Evolutionary conservation across 1,140 invertebrate species (phyloP).

Genomic region (Tetramorium parvispinum): DNA sequence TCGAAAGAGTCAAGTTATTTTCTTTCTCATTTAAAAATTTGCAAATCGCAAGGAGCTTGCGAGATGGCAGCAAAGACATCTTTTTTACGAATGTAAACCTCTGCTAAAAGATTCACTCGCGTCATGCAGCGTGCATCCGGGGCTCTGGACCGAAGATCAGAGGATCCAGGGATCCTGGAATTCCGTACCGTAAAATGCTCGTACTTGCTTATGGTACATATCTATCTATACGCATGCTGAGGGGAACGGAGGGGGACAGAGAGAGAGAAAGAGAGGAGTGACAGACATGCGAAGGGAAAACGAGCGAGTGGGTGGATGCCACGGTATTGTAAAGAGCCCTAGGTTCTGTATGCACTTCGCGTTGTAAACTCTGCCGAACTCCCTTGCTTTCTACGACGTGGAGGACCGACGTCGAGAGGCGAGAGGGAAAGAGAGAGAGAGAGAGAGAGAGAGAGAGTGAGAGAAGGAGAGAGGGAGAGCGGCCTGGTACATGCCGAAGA

Average conservation of each 20-base stretch:
- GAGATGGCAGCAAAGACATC: neutral
- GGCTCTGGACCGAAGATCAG: slow-evolving; percentile 8
- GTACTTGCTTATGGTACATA: slow-evolving; percentile 7
- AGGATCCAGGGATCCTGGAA: slow-evolving; percentile 2
- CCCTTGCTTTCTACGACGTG: slow-evolving; percentile 68
- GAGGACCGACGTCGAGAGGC: slow-evolving; percentile 44
- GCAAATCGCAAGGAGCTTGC: neutral
- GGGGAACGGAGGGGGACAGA: no score
- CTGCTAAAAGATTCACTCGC: slow-evolving; percentile 36
- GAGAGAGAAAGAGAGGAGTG: neutral
- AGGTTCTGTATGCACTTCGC: slow-evolving; percentile 60
- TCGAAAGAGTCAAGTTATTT: neutral
- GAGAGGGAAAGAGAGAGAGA: neutral
- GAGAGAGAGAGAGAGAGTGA: neutral
- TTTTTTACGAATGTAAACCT: neutral
- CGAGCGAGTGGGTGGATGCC: slow-evolving; percentile 11
- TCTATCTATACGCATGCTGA: neutral
- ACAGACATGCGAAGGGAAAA: neutral
- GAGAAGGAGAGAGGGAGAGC: neutral
- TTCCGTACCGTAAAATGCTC: slow-evolving; percentile 27
- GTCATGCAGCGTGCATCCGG: neutral
- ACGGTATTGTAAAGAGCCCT: slow-evolving; percentile 66
- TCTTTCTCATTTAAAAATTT: slow-evolving; percentile 1
- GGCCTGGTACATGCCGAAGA: slow-evolving; percentile 77
- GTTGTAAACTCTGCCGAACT: slow-evolving; percentile 73